A percentile compares a stretch with the other conserved stretches of the same genome.
Evolutionary conservation across 2,797 vertebrate genomes (phyloP).

Genomic region (Stomatorhinus walkeri): DNA sequence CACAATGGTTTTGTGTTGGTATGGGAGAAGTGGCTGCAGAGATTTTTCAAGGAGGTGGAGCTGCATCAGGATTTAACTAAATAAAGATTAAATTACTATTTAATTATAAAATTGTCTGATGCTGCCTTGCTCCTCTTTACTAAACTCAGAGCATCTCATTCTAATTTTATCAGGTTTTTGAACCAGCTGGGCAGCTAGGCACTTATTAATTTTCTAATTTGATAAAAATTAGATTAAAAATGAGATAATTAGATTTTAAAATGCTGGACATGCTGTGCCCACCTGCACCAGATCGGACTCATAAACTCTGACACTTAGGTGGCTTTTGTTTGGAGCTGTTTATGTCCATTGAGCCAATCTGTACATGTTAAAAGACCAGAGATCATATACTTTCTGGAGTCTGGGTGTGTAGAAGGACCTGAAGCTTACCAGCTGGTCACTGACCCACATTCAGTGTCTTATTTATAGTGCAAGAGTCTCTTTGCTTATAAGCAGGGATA

Average conservation of each 20-base stretch:
- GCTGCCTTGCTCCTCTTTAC: background rate
- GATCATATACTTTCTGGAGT: background rate
- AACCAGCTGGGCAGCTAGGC: background rate
- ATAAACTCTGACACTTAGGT: background rate
- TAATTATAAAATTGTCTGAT: background rate
- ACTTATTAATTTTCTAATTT: background rate
- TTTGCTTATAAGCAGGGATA: background rate
- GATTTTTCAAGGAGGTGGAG: background rate
- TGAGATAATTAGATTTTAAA: background rate
- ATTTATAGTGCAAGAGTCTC: constrained; percentile 15
- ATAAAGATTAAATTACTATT: background rate
- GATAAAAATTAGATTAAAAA: background rate
- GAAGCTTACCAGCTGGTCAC: background rate
- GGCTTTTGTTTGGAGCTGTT: background rate
- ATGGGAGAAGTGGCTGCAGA: background rate
- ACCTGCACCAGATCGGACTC: background rate
- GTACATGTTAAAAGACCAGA: background rate
- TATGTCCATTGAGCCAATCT: background rate
- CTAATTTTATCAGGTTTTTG: background rate
- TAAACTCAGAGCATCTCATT: background rate
- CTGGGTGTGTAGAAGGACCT: background rate
- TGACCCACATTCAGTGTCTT: constrained; percentile 9
- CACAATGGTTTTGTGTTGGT: background rate
- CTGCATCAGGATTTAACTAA: background rate
- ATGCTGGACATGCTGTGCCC: background rate